A percentile compares a stretch with the other conserved stretches of the same genome.
Conservation (phyloP, 2,113 vertebrate species). For the Podarcis muralis region DNA sequence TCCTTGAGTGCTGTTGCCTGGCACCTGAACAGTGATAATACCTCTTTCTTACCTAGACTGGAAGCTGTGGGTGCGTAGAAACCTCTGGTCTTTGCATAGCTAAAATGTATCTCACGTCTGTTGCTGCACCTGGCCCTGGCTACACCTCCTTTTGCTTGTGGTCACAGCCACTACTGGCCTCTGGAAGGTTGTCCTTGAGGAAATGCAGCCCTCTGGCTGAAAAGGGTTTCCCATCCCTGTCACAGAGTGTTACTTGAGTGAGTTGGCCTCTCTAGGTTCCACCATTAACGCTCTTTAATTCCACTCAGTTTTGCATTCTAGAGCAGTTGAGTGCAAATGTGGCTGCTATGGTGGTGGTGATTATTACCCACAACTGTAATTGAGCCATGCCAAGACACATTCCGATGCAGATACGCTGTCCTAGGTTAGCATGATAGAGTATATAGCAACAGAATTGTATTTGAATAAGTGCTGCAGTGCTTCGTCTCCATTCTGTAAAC, state of each 20-base stretch:
- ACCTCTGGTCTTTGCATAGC: no score
- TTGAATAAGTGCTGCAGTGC: background rate
- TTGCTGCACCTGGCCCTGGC: no score
- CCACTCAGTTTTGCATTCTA: background rate
- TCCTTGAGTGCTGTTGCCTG: no score
- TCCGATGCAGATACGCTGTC: background rate
- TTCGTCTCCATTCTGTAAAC: background rate
- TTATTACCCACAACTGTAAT: background rate
- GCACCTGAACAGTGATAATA: no score
- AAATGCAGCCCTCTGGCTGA: background rate
- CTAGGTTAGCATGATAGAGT: background rate
- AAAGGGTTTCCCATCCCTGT: no score
- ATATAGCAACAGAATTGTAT: background rate
- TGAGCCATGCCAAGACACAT: background rate
- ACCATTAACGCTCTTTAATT: background rate
- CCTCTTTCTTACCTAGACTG: no score
- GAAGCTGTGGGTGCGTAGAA: no score
- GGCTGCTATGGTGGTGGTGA: background rate
- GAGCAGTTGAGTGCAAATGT: background rate
- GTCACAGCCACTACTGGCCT: no score
- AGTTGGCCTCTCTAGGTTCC: background rate
- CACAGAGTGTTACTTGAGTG: no score
- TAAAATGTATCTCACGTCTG: no score
- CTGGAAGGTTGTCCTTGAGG: no score
- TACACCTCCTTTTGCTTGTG: no score